phyloP scores from a whole-genome alignment of 2,888 invertebrate species.

The Eupithecia inturbata region DNA sequence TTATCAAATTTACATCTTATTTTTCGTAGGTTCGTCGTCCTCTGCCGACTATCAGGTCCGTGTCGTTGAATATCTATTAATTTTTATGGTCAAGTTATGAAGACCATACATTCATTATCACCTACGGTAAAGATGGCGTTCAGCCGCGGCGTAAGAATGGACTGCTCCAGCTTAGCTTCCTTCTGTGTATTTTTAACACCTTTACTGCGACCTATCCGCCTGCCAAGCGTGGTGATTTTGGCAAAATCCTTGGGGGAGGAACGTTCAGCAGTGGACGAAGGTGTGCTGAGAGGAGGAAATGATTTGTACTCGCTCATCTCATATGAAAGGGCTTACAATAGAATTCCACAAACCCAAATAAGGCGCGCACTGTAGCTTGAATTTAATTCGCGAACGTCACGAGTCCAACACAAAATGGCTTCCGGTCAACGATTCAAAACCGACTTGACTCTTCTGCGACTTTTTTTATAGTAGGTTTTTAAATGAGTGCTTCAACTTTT shows the following conservation, averaged over 20 bases:
- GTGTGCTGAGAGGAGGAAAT: too few relatives aligned
- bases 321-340: conserved; percentile 21
- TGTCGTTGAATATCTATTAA: too few relatives aligned
- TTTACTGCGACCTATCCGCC: not conserved
- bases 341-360: conserved; percentile 39
- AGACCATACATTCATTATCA: too few relatives aligned
- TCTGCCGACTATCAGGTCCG: too few relatives aligned
- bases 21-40: too few relatives aligned
- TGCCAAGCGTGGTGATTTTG: not conserved
- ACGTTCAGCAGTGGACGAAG: too few relatives aligned
- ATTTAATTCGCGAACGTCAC: conserved; percentile 43
- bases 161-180: too few relatives aligned
- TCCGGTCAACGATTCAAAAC: conserved; percentile 43
- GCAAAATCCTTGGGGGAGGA: not conserved
- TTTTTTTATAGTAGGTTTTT: conserved; percentile 27
- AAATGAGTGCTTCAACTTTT: conserved; percentile 21
- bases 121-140: too few relatives aligned
- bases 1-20: too few relatives aligned
- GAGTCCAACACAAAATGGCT: conserved; percentile 37
- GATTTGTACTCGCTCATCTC: not conserved
- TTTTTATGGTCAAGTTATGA: too few relatives aligned
- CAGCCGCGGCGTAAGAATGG: too few relatives aligned
- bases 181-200: conserved; percentile 1
- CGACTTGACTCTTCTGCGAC: conserved; percentile 37
- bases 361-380: conserved; percentile 43